Conservation (phyloP, 2,113 vertebrate species). For the Suncus etruscus region DNA sequence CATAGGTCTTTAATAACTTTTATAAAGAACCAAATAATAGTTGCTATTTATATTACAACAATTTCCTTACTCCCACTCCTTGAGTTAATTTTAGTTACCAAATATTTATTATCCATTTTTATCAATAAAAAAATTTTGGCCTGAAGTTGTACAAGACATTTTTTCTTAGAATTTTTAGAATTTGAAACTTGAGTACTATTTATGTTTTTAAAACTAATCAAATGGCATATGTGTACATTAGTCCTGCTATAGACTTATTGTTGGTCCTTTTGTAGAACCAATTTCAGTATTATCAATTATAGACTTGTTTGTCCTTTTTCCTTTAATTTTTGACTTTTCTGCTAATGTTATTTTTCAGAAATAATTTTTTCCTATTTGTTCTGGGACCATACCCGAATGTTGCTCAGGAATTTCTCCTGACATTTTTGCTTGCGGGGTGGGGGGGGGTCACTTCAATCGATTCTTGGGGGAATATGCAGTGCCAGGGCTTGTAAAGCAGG, state of each 20-base stretch:
- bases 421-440: background rate
- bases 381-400: background rate
- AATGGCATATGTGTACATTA: slow-evolving; percentile 1
- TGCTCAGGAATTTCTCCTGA: no score
- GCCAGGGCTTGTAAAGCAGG: no score
- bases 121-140: slow-evolving; percentile 17
- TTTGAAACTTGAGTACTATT: background rate
- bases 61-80: background rate
- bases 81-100: slow-evolving; percentile 36
- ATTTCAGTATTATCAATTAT: background rate
- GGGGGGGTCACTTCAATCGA: no score
- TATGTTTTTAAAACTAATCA: background rate
- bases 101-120: slow-evolving; percentile 23
- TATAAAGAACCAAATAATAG: background rate
- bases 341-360: slow-evolving; percentile 10
- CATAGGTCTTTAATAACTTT: background rate
- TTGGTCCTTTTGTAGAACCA: background rate
- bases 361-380: background rate
- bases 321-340: background rate
- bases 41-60: background rate
- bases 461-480: no score
- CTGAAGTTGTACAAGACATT: background rate
- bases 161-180: slow-evolving; percentile 33
- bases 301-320: background rate
- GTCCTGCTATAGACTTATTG: slow-evolving; percentile 27